Percentiles rank a stretch among this genome's conserved stretches.
These are phyloP conservation scores for Megaustenia siamemsis DNA, from an alignment of 2,888 invertebrate genomes.

Conservation along the genomic window DNA sequence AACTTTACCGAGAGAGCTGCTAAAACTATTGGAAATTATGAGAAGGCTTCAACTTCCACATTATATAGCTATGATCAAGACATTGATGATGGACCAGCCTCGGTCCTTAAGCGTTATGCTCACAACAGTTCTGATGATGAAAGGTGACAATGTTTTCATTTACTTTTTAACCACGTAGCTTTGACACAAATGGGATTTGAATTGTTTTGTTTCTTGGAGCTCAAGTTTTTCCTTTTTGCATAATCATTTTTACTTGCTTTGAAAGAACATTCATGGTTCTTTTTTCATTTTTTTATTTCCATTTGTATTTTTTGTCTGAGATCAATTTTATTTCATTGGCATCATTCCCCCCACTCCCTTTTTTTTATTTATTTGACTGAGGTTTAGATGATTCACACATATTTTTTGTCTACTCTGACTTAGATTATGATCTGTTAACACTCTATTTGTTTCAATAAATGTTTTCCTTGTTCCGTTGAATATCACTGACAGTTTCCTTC, in stretches of 20 bases:
- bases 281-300: neutral
- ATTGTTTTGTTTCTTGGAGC: neutral
- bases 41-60: constrained; percentile 47
- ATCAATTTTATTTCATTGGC: too few relatives aligned
- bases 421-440: too few relatives aligned
- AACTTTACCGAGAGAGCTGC: neutral
- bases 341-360: too few relatives aligned
- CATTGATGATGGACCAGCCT: constrained; percentile 4
- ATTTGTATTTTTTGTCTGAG: too few relatives aligned
- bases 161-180: neutral
- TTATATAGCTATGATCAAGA: constrained; percentile 49
- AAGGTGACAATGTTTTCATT: constrained; percentile 38
- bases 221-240: neutral
- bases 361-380: too few relatives aligned
- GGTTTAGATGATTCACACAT: too few relatives aligned
- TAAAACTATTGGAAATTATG: constrained; percentile 29
- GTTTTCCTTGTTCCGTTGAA: too few relatives aligned
- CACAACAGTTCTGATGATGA: constrained; percentile 42
- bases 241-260: neutral
- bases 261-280: neutral
- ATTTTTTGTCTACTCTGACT: too few relatives aligned
- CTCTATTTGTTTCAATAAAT: too few relatives aligned
- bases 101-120: constrained; percentile 13
- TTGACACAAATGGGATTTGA: neutral
- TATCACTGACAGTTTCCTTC: too few relatives aligned